Evolutionary conservation across 2,888 invertebrate genomes (phyloP).

Genomic region (Julus scandinavius): DNA sequence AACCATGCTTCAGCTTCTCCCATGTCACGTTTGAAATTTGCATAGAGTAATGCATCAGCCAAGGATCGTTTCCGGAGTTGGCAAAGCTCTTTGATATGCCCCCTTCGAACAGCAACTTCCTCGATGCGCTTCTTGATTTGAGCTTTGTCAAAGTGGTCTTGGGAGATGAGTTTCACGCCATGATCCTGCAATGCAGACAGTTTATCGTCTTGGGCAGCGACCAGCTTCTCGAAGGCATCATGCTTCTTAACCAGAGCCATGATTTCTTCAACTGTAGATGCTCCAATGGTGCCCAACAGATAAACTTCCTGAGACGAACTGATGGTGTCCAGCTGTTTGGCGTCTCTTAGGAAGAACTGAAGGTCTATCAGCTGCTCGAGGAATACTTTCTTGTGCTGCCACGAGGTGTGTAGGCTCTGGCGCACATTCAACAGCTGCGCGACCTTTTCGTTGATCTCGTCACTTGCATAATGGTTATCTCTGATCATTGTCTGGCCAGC

Average conservation of each 20-base stretch:
- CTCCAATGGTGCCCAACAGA: slow-evolving; percentile 63
- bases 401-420: slow-evolving; percentile 81
- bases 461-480: slow-evolving; percentile 80
- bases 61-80: slow-evolving; percentile 75
- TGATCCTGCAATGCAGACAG: slow-evolving; percentile 82
- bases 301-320: slow-evolving; percentile 83
- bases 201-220: slow-evolving; percentile 89
- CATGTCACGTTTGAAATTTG: slow-evolving; percentile 91
- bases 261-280: slow-evolving; percentile 78
- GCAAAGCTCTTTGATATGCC: slow-evolving; percentile 75
- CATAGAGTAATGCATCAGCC: slow-evolving; percentile 82
- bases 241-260: slow-evolving; percentile 90
- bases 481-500: slow-evolving; percentile 85
- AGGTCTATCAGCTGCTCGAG: slow-evolving; percentile 91
- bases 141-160: slow-evolving; percentile 86
- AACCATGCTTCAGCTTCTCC: slow-evolving; percentile 84
- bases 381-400: slow-evolving; percentile 89
- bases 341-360: slow-evolving; percentile 94
- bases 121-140: slow-evolving; percentile 80
- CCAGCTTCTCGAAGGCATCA: slow-evolving; percentile 91
- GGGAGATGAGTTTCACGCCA: slow-evolving; percentile 85
- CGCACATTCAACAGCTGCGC: slow-evolving; percentile 79
- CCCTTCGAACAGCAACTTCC: slow-evolving; percentile 75
- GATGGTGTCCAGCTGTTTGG: slow-evolving; percentile 88
- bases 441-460: slow-evolving; percentile 65